phyloP scores from a whole-genome alignment of 1,140 invertebrate genomes.

The Batillaria attramentaria region DNA sequence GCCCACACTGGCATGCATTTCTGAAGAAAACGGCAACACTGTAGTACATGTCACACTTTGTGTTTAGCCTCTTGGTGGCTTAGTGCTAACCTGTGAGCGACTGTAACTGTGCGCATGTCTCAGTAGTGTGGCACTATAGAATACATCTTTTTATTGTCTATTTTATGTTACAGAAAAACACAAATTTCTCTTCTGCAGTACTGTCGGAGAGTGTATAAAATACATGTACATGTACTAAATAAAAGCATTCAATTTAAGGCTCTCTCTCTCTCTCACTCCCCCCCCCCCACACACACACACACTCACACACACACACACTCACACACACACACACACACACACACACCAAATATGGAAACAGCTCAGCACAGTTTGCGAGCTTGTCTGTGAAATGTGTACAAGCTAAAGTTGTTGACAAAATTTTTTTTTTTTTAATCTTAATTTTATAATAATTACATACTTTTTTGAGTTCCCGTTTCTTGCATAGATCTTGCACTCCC shows the following conservation, averaged over 20 bases:
- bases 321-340: too few relatives aligned
- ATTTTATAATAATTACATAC: slow-evolving; percentile 11
- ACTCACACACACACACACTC: too few relatives aligned
- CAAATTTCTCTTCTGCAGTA: background rate
- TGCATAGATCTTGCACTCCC: slow-evolving; percentile 39
- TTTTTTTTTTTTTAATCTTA: background rate
- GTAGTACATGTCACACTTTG: background rate
- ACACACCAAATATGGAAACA: too few relatives aligned
- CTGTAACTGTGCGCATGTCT: background rate
- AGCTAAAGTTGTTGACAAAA: background rate
- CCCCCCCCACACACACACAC: too few relatives aligned
- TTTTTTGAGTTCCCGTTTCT: slow-evolving; percentile 20
- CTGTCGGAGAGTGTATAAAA: too few relatives aligned
- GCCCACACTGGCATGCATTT: slow-evolving; percentile 42
- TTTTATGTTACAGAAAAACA: background rate
- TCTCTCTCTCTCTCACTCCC: too few relatives aligned
- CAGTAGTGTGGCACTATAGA: background rate
- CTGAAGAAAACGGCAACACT: background rate
- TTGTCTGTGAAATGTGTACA: background rate
- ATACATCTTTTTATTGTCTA: background rate
- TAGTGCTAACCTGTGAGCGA: background rate
- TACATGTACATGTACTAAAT: too few relatives aligned
- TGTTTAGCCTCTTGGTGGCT: too few relatives aligned
- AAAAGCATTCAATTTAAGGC: too few relatives aligned
- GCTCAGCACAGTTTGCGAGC: background rate